Conservation (phyloP, 2,797 vertebrate genomes). For the Urosaurus nigricauda region DNA sequence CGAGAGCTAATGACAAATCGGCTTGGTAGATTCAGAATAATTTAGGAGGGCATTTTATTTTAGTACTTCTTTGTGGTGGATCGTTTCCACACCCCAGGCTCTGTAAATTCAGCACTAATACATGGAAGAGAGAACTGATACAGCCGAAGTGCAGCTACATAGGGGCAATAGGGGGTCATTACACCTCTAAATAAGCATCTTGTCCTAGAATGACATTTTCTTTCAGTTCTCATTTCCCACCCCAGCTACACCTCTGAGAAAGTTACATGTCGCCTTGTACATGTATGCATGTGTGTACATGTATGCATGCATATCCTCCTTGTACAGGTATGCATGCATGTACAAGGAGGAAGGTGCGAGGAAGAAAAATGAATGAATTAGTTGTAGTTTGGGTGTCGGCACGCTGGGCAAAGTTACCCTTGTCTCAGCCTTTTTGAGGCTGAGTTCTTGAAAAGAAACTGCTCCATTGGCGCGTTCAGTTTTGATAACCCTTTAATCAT, state of each 20-base stretch:
- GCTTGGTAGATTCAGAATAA: constrained; percentile 55
- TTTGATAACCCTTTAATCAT: constrained; percentile 77
- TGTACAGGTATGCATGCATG: constrained; percentile 7
- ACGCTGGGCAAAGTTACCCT: background rate
- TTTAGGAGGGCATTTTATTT: constrained; percentile 67
- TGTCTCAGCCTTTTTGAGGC: constrained; percentile 12
- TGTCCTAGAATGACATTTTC: too few species aligned
- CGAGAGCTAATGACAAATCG: constrained; percentile 57
- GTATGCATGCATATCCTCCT: background rate
- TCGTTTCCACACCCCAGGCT: constrained; percentile 60
- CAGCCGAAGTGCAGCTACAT: background rate
- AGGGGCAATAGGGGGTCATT: too few species aligned
- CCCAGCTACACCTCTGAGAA: background rate
- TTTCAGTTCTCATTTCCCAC: too few species aligned
- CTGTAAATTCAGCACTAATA: constrained; percentile 60
- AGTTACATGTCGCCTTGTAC: background rate
- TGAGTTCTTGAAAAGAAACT: constrained; percentile 34
- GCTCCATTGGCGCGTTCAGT: constrained; percentile 71
- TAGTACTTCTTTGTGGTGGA: constrained; percentile 52
- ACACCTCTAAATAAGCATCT: too few species aligned
- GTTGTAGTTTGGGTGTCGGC: background rate
- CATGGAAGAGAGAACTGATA: background rate
- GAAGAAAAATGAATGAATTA: background rate
- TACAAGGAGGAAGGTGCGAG: background rate
- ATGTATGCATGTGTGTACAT: constrained; percentile 21